Conservation (phyloP, 2,113 vertebrate species). For the Cinclus cinclus region DNA sequence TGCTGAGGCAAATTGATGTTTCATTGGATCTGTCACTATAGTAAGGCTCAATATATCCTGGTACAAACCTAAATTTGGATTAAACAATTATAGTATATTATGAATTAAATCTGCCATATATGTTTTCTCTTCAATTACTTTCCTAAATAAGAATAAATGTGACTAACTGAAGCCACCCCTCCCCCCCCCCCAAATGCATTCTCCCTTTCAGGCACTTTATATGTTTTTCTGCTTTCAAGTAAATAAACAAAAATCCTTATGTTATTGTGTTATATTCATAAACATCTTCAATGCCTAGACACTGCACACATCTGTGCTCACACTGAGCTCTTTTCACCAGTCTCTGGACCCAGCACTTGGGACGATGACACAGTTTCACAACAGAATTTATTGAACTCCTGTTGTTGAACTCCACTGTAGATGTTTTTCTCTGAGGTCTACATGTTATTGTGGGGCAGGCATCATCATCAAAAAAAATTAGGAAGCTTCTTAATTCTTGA, state of each 20-base stretch:
- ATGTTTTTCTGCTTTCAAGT: not conserved
- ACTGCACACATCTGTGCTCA: not conserved
- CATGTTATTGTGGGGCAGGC: not conserved
- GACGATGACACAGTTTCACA: not conserved
- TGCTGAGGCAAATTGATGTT: not conserved
- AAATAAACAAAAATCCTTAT: not conserved
- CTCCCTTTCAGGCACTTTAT: not conserved
- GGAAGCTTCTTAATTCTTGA: not conserved
- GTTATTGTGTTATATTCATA: not conserved
- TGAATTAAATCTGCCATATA: not conserved
- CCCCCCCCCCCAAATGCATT: not conserved
- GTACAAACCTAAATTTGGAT: not conserved
- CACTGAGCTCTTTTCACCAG: not conserved
- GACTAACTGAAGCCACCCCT: fast-evolving
- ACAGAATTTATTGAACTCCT: not conserved
- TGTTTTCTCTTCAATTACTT: not conserved
- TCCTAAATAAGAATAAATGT: not conserved
- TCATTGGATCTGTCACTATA: not conserved
- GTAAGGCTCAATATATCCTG: not conserved
- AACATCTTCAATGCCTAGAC: not conserved
- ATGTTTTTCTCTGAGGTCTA: not conserved
- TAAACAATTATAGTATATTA: not conserved
- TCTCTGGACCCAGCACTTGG: not conserved
- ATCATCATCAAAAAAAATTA: not conserved
- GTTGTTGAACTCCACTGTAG: not conserved